phyloP scores from a whole-genome alignment of 2,113 vertebrate genomes.

The Salvelinus sp. region DNA sequence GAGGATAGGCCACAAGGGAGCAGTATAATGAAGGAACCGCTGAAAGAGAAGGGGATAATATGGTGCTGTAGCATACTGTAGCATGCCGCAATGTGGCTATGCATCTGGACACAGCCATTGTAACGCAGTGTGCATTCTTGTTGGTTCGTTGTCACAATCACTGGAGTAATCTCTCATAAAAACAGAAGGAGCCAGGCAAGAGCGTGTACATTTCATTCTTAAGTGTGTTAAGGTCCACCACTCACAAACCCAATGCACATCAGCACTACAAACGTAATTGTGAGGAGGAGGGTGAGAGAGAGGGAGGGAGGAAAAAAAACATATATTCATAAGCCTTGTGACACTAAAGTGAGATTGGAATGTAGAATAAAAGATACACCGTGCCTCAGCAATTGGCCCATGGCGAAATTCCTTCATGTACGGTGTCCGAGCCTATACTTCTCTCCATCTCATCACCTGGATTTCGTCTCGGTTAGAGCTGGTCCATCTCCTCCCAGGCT shows the following conservation, averaged over 20 bases:
- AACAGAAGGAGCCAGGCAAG: constrained; percentile 45
- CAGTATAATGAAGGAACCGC: constrained; percentile 52
- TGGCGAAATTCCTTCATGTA: constrained; percentile 46
- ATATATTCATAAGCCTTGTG: constrained; percentile 53
- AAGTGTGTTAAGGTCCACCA: constrained; percentile 60
- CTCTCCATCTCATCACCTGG: constrained; percentile 63
- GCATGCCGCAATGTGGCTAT: neutral
- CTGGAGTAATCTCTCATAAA: constrained; percentile 60
- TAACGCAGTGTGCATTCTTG: constrained; percentile 47
- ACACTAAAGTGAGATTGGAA: constrained; percentile 69
- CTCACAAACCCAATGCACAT: constrained; percentile 44
- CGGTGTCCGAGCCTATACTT: constrained; percentile 56
- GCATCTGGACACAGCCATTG: constrained; percentile 14
- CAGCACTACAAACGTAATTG: constrained; percentile 42
- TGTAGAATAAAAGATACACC: constrained; percentile 45
- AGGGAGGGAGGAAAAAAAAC: neutral
- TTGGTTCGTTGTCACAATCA: constrained; percentile 52
- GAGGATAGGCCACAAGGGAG: constrained; percentile 56
- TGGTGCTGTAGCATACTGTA: constrained; percentile 29
- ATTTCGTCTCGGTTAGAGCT: constrained; percentile 64
- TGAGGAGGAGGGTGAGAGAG: constrained; percentile 21
- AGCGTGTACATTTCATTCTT: constrained; percentile 60
- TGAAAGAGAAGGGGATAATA: constrained; percentile 22
- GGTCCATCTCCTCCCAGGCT: constrained; percentile 67
- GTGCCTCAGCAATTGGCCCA: constrained; percentile 49